Evolutionary conservation across 35 echinoderm and acorn worm species (phyloP), one percentile per base, ranked within the genome.

Genomic region (Amphiura filiformis): DNA sequence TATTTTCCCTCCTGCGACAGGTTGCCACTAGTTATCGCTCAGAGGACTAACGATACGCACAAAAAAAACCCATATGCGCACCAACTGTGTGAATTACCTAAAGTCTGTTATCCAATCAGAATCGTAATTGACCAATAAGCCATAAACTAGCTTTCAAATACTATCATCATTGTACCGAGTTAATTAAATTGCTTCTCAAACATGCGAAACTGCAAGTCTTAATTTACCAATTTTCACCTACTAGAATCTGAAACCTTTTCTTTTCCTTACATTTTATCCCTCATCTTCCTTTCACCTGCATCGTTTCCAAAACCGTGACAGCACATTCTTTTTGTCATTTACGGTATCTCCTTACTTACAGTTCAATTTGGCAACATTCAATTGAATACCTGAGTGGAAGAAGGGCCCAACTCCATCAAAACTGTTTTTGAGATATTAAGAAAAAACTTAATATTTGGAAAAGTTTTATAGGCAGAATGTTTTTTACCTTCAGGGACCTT

Each of bases 241-340:
- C 41, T 4, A 47, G 4, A 47, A 47, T 47, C 41, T 47, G 5
- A 47, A 47, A 9, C 41, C 26, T n/a, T 70, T 15, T 70, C 15
- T 70, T 70, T 70, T n/a, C n/a, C 61, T 70, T 23, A 2, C 15
- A 70, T 15, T 70, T n/a, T 70, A 1, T 47, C 41, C 5, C 41
- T 47, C 61, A 52, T 52, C 44, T 7, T 52, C 26, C 61, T 30
- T 26, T 70, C 44, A 20, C 20, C 61, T 70, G 61, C 61, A 70
- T 13, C 61, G 9, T 70, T n/a, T 70, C 61, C 28, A 30, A 26
- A 70, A 70, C 4, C 15, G 61, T 70, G 61, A 70, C 61, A 70
- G 61, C 61, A 70, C 61, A 70, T 70, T 70, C 28, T 30, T 70
- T 70, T 70, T 70, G 61, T 70, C 61, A 70, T 70, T 70, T n/a